These are phyloP conservation scores for Pyxicephalus adspersus DNA, from an alignment of 2,113 vertebrate species.

Conservation along the genomic window DNA sequence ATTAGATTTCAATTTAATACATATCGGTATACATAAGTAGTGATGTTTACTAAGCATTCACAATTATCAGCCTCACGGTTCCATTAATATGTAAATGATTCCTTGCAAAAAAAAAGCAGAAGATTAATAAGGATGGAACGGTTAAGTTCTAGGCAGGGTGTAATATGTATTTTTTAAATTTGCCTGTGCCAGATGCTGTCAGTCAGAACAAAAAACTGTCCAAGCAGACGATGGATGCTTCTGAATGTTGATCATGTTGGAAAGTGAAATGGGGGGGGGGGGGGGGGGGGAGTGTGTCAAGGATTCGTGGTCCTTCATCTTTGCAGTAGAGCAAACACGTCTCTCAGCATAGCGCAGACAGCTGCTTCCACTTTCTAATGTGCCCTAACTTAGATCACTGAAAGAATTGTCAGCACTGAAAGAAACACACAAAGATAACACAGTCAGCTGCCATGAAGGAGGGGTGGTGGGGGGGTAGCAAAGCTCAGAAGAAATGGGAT, in stretches of 20 bases:
- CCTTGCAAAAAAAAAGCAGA: conserved; percentile 72
- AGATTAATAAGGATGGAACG: conserved; percentile 82
- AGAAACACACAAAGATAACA: conserved; percentile 98
- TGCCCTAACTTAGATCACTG: conserved; percentile 98
- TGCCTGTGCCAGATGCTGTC: conserved; percentile 94
- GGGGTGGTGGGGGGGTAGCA: conserved; percentile 69
- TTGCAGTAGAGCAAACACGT: conserved; percentile 98
- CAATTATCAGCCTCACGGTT: conserved; percentile 76
- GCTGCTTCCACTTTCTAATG: conserved; percentile 98
- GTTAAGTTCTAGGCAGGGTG: conserved; percentile 80
- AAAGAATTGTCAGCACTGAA: conserved; percentile 95
- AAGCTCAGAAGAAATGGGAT: conserved; percentile 87
- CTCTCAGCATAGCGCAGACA: conserved; percentile 98
- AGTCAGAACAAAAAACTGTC: conserved; percentile 92
- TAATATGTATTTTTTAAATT: conserved; percentile 85
- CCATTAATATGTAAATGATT: conserved; percentile 82
- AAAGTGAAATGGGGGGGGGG: conserved; percentile 67
- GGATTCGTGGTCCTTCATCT: conserved; percentile 99
- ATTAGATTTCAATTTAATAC: not conserved
- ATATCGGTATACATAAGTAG: conserved; percentile 68
- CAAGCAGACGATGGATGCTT: conserved; percentile 95
- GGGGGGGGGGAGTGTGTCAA: conserved; percentile 89
- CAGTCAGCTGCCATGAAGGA: conserved; percentile 88
- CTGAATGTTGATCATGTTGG: conserved; percentile 96
- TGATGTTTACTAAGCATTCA: conserved; percentile 63